A percentile compares a stretch with the other conserved stretches of the same genome.
phyloP scores from a whole-genome alignment of 2,797 vertebrate genomes.

The Chaetophractus vellerosus region DNA sequence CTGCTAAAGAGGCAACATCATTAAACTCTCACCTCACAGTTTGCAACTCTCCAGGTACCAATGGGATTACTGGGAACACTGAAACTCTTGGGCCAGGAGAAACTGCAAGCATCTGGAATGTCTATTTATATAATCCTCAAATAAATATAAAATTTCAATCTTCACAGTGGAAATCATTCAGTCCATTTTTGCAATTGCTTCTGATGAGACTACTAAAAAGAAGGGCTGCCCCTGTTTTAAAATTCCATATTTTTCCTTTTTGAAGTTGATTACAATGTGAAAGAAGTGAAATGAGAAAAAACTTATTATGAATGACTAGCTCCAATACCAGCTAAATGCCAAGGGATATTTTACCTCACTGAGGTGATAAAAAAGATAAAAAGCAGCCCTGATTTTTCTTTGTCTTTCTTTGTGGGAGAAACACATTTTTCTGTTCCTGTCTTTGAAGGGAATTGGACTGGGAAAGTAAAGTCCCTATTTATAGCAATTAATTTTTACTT shows the following conservation, averaged over 20 bases:
- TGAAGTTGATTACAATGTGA: not conserved
- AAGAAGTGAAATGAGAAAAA: not conserved
- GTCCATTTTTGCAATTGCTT: not conserved
- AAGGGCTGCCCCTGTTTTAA: not conserved
- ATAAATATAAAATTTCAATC: constrained; percentile 7
- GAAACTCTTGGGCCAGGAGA: not conserved
- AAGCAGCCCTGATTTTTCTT: not conserved
- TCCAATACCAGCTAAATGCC: not conserved
- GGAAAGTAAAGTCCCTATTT: not conserved
- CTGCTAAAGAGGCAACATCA: not conserved
- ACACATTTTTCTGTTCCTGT: not conserved
- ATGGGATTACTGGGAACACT: fast-evolving
- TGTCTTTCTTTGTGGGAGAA: not conserved
- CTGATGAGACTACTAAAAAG: not conserved
- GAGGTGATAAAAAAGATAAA: constrained; percentile 51
- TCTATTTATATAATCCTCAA: not conserved
- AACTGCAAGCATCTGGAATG: not conserved
- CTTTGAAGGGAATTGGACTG: not conserved
- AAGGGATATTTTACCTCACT: constrained; percentile 60
- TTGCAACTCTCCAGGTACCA: constrained; percentile 5
- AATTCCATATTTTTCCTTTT: constrained; percentile 1
- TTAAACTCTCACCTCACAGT: not conserved
- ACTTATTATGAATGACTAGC: not conserved
- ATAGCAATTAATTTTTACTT: constrained; percentile 32
- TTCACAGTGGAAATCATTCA: not conserved